A percentile compares a stretch with the other conserved stretches of the same genome.
These are phyloP conservation scores for Cheilosia pagana DNA, from an alignment of 2,888 invertebrate genomes.

Conservation along the genomic window DNA sequence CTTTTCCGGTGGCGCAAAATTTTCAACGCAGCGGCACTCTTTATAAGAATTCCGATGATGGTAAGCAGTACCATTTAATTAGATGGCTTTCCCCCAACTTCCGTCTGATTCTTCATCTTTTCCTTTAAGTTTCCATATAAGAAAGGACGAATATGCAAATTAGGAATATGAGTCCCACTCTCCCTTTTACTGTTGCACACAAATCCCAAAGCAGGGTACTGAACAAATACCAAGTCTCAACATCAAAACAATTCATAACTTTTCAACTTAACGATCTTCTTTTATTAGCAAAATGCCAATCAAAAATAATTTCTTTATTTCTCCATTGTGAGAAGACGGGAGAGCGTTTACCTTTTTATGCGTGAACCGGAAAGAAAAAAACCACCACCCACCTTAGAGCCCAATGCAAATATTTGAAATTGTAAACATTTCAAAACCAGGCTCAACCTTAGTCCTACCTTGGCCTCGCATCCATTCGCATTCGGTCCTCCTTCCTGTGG, in stretches of 20 bases:
- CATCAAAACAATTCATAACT: constrained; percentile 75
- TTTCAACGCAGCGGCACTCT: not conserved
- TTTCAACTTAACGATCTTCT: constrained; percentile 74
- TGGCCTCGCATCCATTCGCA: constrained; percentile 28
- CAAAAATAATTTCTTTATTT: constrained; percentile 75
- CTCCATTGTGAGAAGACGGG: constrained; percentile 49
- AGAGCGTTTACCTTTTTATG: constrained; percentile 65
- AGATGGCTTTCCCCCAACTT: constrained; percentile 25
- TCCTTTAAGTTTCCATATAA: not conserved
- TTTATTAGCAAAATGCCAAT: constrained; percentile 75
- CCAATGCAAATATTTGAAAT: constrained; percentile 67
- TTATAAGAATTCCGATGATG: not conserved
- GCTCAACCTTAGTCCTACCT: constrained; percentile 59
- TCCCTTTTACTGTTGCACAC: not conserved
- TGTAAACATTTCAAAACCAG: constrained; percentile 75
- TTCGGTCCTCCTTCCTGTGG: constrained; percentile 24
- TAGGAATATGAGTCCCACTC: constrained; percentile 22
- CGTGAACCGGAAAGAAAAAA: constrained; percentile 31
- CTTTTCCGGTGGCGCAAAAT: no score
- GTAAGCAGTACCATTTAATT: constrained; percentile 29
- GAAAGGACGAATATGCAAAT: constrained; percentile 39
- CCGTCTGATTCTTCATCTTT: not conserved
- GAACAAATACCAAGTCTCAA: constrained; percentile 71
- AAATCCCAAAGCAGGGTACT: constrained; percentile 24
- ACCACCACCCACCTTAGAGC: constrained; percentile 19